These are phyloP conservation scores for Caprella mutica DNA, from an alignment of 2,888 invertebrate species.

Conservation along the genomic window DNA sequence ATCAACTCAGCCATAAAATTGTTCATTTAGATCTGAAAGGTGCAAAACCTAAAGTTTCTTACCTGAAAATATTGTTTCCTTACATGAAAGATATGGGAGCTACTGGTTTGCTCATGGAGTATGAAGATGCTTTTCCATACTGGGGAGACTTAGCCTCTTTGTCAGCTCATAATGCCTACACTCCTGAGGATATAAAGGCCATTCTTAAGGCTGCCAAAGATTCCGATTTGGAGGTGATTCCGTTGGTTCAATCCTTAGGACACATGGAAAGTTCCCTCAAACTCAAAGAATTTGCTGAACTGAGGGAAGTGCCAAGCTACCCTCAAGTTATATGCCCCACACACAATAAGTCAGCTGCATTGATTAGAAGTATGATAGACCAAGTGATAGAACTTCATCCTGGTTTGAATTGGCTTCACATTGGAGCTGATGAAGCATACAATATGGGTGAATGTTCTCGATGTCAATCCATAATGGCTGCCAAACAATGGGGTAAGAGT, in stretches of 20 bases:
- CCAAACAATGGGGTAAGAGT: slow-evolving; percentile 46
- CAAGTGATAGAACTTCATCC: slow-evolving; percentile 39
- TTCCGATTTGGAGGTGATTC: slow-evolving; percentile 47
- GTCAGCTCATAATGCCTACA: slow-evolving; percentile 41
- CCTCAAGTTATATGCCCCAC: slow-evolving; percentile 51
- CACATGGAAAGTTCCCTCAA: slow-evolving; percentile 60
- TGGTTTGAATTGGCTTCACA: slow-evolving; percentile 41
- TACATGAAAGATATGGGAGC: slow-evolving; percentile 37
- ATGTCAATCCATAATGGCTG: slow-evolving; percentile 41
- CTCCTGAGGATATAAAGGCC: slow-evolving; percentile 36
- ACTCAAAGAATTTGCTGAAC: slow-evolving; percentile 52
- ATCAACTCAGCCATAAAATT: slow-evolving; percentile 43
- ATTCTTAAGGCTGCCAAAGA: slow-evolving; percentile 39
- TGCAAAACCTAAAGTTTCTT: slow-evolving; percentile 44
- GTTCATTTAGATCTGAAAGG: slow-evolving; percentile 48
- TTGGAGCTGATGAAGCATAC: slow-evolving; percentile 43
- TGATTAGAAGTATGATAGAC: slow-evolving; percentile 39
- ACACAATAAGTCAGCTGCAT: slow-evolving; percentile 39
- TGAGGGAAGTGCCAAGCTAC: slow-evolving; percentile 55
- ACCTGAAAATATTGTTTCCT: slow-evolving; percentile 37
- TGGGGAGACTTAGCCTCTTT: slow-evolving; percentile 41
- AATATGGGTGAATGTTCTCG: slow-evolving; percentile 33
- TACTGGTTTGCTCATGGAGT: slow-evolving; percentile 49
- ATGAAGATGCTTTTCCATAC: slow-evolving; percentile 54
- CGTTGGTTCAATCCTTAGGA: slow-evolving; percentile 47